Base-by-base conservation (phyloP, 2,113 vertebrate genomes). In the Paralichthys olivaceus region DNA sequence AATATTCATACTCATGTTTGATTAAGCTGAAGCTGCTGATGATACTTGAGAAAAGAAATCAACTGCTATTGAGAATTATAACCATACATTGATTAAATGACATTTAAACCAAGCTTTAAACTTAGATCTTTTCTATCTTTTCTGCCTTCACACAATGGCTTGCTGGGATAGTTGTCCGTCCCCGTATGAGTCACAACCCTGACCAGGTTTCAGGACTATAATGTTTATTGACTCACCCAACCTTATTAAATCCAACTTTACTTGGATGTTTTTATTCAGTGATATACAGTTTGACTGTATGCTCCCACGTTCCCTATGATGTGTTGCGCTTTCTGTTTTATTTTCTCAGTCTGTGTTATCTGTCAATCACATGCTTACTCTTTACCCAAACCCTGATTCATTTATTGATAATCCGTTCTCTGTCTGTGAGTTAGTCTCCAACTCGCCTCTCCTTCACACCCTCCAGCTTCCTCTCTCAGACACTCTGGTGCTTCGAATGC, bases 391-490 rank as follows among this genome's bases (percentile, higher is more conserved):
- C 73, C 69, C 55, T 47, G 68, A 81, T 87, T 85, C 51, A 84
- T 81, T 67, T 78, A 83, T 85, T 59, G 82, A 87, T 85, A 58
- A 63, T 63, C 69, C 53, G 64, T 82, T 77, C 69, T 17, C 43
- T 45, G 61, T 55, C 12, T 74, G 79, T 85, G 62, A 62, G 63
- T 83, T 74, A 66, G 32, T 71, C 32, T 34, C 32, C 32, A 71
- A 76, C 61, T 88, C 71, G 29, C 2, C 22, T 61, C 61, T n/a
- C 19, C 55, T 69, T 64, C 26, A 6, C 6, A 58, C n/a, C 5
- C 49, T 0, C 59, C 34, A 3, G 32, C 25, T 43, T n/a, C 55
- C 17, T 43, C 49, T 57, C 60, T 75, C 32, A 56, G 47, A 67
- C 40, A 51, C 34, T 58, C 7, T 58, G 20, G 53, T 65, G 17